phyloP scores from a whole-genome alignment of 2,113 vertebrate genomes.

The Lophura nycthemera region DNA sequence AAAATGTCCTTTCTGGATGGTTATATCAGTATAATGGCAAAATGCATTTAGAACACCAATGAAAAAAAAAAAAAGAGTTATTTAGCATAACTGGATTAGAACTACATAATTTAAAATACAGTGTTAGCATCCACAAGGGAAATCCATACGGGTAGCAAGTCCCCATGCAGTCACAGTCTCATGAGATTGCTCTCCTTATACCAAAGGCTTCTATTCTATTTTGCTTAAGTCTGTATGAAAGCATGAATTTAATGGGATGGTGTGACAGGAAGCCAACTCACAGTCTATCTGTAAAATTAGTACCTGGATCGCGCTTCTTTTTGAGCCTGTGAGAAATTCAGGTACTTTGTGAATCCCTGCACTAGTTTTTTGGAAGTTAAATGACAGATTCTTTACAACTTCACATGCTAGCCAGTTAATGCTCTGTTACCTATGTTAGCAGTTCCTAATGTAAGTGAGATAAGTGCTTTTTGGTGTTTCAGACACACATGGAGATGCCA shows the following conservation, averaged over 20 bases:
- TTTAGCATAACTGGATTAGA: neutral
- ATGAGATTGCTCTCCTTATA: neutral
- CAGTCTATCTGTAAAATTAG: neutral
- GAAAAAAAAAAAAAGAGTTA: neutral
- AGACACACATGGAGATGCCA: neutral
- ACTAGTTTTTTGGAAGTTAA: neutral
- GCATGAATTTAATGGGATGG: neutral
- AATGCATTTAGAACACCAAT: neutral
- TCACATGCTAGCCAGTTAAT: neutral
- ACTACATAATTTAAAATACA: neutral
- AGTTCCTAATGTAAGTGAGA: neutral
- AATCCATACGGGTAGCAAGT: constrained; percentile 8
- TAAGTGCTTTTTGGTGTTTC: neutral
- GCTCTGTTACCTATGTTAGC: neutral
- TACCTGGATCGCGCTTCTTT: neutral
- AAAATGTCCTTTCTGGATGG: neutral
- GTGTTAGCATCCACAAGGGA: neutral
- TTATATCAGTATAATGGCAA: neutral
- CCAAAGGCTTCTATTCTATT: neutral
- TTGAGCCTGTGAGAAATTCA: neutral
- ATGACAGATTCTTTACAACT: neutral
- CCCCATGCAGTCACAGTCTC: neutral
- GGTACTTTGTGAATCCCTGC: rapidly evolving
- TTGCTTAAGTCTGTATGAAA: neutral
- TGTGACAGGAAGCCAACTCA: neutral